These are phyloP conservation scores for Lateolabrax maculatus DNA, from an alignment of 2,797 vertebrate species.

Conservation along the genomic window DNA sequence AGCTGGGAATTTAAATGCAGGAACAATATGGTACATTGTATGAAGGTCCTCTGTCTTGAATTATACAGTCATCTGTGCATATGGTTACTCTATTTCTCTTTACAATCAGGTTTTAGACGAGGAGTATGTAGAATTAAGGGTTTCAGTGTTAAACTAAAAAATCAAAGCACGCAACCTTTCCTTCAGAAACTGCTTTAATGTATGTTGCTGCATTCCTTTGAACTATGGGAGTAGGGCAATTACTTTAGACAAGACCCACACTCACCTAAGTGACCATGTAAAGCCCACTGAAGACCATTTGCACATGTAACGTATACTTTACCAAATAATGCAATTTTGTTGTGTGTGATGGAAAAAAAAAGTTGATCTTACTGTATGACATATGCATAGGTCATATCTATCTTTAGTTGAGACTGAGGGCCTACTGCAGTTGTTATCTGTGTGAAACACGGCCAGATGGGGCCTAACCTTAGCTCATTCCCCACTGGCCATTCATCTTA, in stretches of 20 bases:
- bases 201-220: background rate
- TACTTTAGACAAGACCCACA: slow-evolving; percentile 4
- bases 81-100: background rate
- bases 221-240: slow-evolving; percentile 20
- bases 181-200: slow-evolving; percentile 17
- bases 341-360: background rate
- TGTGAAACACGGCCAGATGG: slow-evolving; percentile 63
- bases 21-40: slow-evolving; percentile 1
- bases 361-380: slow-evolving; percentile 21
- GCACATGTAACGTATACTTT: slow-evolving; percentile 35
- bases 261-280: slow-evolving; percentile 29
- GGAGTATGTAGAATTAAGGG: background rate
- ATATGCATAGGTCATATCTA: slow-evolving; percentile 43
- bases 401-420: slow-evolving; percentile 51
- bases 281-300: slow-evolving; percentile 18
- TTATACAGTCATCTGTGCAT: background rate
- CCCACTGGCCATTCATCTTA: slow-evolving; percentile 65
- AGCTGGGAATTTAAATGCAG: slow-evolving; percentile 13
- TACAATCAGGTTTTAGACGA: slow-evolving; percentile 1
- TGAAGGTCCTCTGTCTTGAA: background rate
- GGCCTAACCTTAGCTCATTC: slow-evolving; percentile 61
- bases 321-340: slow-evolving; percentile 11
- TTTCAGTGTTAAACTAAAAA: background rate
- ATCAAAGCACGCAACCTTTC: background rate
- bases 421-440: slow-evolving; percentile 54